phyloP scores from a whole-genome alignment of 1,140 invertebrate species.

The Pseudobourletiella spinata region DNA sequence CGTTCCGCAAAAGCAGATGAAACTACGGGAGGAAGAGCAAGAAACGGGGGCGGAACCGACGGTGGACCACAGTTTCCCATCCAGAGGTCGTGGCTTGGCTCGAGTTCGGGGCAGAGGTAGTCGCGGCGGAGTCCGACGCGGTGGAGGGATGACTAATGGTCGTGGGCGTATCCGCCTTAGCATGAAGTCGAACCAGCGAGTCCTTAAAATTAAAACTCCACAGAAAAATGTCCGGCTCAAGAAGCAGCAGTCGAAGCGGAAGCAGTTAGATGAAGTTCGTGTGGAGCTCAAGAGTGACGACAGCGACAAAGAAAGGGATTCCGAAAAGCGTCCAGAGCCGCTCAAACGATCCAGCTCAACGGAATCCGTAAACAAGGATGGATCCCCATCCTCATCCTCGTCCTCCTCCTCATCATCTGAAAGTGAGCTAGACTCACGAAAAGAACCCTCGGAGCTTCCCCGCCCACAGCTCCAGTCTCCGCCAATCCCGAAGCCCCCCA shows the following conservation, averaged over 20 bases:
- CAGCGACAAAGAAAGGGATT: not conserved
- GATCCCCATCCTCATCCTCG: too few relatives aligned
- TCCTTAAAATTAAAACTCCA: not conserved
- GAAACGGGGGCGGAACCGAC: too few relatives aligned
- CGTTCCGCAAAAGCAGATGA: not conserved
- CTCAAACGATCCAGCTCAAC: too few relatives aligned
- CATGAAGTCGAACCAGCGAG: not conserved
- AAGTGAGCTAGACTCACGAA: too few relatives aligned
- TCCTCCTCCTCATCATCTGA: too few relatives aligned
- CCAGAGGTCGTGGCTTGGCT: too few relatives aligned
- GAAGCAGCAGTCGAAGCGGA: not conserved
- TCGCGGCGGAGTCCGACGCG: not conserved
- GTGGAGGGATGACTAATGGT: not conserved
- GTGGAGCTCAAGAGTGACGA: conserved; percentile 2
- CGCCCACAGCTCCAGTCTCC: too few relatives aligned
- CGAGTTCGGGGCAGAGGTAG: not conserved
- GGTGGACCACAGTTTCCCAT: too few relatives aligned
- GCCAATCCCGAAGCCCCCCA: too few relatives aligned
- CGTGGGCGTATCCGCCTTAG: not conserved
- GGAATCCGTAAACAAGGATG: too few relatives aligned
- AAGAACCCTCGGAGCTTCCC: too few relatives aligned
- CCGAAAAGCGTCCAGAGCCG: too few relatives aligned
- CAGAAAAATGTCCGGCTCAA: not conserved
- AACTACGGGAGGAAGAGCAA: not conserved
- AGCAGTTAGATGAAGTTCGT: conserved; percentile 4